phyloP scores from a whole-genome alignment of 1,140 invertebrate species.

The Oryctes rhinoceros region DNA sequence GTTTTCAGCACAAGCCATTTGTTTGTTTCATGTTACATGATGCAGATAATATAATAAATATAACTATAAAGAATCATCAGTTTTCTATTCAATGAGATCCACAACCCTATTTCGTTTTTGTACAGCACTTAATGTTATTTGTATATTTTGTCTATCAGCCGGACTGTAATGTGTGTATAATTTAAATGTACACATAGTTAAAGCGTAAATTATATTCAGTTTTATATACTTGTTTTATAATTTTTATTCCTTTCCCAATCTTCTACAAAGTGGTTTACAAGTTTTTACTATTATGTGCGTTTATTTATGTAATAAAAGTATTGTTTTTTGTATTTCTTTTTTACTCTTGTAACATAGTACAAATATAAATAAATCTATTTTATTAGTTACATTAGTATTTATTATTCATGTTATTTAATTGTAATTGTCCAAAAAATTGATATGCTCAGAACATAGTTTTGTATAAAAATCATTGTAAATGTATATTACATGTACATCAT shows the following conservation, averaged over 20 bases:
- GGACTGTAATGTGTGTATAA: slow-evolving; percentile 57
- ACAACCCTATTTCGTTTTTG: slow-evolving; percentile 41
- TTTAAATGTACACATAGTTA: slow-evolving; percentile 58
- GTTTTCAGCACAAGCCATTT: slow-evolving; percentile 59
- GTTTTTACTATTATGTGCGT: slow-evolving; percentile 38
- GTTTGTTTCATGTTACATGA: slow-evolving; percentile 56
- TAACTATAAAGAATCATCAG: slow-evolving; percentile 47
- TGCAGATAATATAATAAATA: slow-evolving; percentile 53
- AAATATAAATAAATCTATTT: slow-evolving; percentile 42
- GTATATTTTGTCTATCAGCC: slow-evolving; percentile 56
- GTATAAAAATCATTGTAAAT: slow-evolving; percentile 38
- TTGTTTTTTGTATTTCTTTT: slow-evolving; percentile 40
- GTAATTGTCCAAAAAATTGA: slow-evolving; percentile 39
- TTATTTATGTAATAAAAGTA: slow-evolving; percentile 40
- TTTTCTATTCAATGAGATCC: slow-evolving; percentile 47
- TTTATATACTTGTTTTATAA: slow-evolving; percentile 52
- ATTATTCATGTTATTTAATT: slow-evolving; percentile 41
- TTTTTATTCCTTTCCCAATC: slow-evolving; percentile 34
- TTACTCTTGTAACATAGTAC: slow-evolving; percentile 41
- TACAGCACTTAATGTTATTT: slow-evolving; percentile 51
- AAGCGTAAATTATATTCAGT: slow-evolving; percentile 59
- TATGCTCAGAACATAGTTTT: slow-evolving; percentile 37
- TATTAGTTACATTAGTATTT: slow-evolving; percentile 42
- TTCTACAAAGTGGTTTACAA: slow-evolving; percentile 42
- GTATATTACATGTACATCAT: slow-evolving; percentile 39